Conservation (phyloP, 2,113 vertebrate species). For the Tupaia chinensis region DNA sequence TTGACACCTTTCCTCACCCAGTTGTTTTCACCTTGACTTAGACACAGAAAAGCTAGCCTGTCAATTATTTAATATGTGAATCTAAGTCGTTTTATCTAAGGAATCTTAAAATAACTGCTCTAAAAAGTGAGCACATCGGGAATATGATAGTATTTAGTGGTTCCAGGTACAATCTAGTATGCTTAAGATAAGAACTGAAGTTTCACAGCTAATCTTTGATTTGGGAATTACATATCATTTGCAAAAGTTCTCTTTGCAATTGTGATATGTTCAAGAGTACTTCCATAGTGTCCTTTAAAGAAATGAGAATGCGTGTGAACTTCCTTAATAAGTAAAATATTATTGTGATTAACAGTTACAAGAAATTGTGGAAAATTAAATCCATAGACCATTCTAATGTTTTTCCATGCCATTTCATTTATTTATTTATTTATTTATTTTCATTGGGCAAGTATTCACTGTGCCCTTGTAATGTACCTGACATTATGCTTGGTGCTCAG, state of each 20-base stretch:
- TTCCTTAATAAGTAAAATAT: constrained; percentile 15
- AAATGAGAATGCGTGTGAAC: neutral
- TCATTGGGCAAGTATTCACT: neutral
- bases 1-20: neutral
- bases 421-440: neutral
- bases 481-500: neutral
- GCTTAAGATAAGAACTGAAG: neutral
- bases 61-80: constrained; percentile 37
- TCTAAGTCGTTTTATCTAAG: neutral
- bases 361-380: neutral
- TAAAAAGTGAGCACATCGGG: neutral
- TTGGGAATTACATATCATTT: neutral
- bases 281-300: neutral
- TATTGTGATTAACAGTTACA: neutral
- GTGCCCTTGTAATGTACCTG: neutral
- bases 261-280: neutral
- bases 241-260: neutral
- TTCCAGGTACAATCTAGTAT: neutral
- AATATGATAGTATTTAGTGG: neutral
- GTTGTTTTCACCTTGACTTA: neutral
- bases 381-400: neutral
- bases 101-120: neutral
- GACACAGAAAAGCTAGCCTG: neutral
- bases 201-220: neutral
- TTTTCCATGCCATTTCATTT: neutral